These are phyloP conservation scores for Perca flavescens DNA, from an alignment of 2,113 vertebrate species.

Conservation along the genomic window DNA sequence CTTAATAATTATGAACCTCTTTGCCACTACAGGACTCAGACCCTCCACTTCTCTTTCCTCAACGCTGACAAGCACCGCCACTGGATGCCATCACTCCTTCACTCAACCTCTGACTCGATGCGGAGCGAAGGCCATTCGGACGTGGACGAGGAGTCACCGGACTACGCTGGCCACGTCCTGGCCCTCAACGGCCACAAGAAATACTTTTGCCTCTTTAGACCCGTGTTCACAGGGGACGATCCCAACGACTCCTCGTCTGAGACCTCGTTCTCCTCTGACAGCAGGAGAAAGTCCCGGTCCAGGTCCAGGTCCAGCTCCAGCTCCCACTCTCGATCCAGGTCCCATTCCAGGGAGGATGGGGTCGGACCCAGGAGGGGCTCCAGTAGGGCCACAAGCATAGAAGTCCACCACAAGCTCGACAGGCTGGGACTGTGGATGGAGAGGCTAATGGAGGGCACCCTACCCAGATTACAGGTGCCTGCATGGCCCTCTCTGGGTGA, in stretches of 20 bases:
- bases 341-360: slow-evolving; percentile 76
- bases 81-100: slow-evolving; percentile 91
- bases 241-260: slow-evolving; percentile 75
- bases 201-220: slow-evolving; percentile 96
- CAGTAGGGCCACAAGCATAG: slow-evolving; percentile 82
- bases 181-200: slow-evolving; percentile 96
- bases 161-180: slow-evolving; percentile 92
- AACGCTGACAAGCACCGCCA: slow-evolving; percentile 92
- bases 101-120: slow-evolving; percentile 83
- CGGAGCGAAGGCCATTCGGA: slow-evolving; percentile 66
- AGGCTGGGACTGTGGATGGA: slow-evolving; percentile 96
- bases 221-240: slow-evolving; percentile 86
- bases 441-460: slow-evolving; percentile 91
- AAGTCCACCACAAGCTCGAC: slow-evolving; percentile 91
- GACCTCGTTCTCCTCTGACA: slow-evolving; percentile 56
- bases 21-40: slow-evolving; percentile 85
- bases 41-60: slow-evolving; percentile 95
- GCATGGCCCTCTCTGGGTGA: slow-evolving; percentile 88
- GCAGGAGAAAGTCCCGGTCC: slow-evolving; percentile 74
- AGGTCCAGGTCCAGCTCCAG: slow-evolving; percentile 76
- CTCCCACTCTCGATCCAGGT: slow-evolving; percentile 79
- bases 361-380: slow-evolving; percentile 48
- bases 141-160: slow-evolving; percentile 87
- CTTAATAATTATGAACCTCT: not conserved
- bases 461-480: slow-evolving; percentile 90